Conservation (phyloP, 92 coral and sea anemone species). For the Diadumene lineata region DNA sequence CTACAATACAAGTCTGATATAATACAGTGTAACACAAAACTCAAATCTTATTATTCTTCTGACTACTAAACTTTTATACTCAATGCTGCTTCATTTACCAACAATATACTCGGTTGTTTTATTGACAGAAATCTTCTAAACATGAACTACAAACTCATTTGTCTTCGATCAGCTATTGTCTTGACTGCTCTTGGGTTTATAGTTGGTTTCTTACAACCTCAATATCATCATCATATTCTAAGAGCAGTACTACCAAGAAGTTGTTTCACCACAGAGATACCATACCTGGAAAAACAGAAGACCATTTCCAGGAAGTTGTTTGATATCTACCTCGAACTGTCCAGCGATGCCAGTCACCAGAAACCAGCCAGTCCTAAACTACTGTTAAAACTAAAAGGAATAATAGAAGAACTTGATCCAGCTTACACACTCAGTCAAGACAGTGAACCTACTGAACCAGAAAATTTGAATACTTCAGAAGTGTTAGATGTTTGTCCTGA, state of each 20-base stretch:
- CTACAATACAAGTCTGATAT: no score
- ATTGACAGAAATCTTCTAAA: no score
- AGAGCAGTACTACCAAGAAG: background rate
- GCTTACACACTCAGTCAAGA: slow-evolving; percentile 21
- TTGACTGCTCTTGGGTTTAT: no score
- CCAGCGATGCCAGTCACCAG: background rate
- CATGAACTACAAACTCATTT: no score
- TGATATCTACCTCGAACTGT: slow-evolving; percentile 1
- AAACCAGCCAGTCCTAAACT: slow-evolving; percentile 10
- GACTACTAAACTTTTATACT: no score
- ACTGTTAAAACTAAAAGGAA: slow-evolving; percentile 11
- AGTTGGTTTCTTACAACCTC: no score
- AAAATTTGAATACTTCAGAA: background rate
- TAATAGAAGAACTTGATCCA: slow-evolving; percentile 32
- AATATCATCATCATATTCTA: background rate
- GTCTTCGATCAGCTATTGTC: no score
- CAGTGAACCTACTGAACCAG: background rate
- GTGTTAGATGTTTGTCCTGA: slow-evolving; percentile 53
- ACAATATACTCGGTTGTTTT: no score
- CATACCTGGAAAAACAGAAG: background rate
- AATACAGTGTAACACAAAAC: no score
- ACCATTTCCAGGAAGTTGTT: background rate
- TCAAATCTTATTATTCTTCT: no score
- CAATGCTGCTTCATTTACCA: no score
- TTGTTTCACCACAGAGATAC: background rate